Conservation (phyloP, 1,140 invertebrate genomes). For the Zaprionus capensis region DNA sequence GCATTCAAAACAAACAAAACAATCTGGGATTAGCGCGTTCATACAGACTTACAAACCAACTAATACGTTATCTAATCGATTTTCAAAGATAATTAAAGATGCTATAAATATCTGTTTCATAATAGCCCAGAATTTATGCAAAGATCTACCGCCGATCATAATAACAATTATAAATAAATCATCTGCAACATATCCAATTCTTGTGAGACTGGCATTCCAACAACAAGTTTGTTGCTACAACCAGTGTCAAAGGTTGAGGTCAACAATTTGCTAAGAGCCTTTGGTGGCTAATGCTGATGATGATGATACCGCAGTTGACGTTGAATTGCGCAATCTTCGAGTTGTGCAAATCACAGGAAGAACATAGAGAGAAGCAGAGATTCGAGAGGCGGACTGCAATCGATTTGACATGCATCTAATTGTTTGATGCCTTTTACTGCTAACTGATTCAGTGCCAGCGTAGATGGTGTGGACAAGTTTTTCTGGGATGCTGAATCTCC, state of each 20-base stretch:
- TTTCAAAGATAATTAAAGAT: no score
- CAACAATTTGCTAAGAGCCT: background rate
- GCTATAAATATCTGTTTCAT: no score
- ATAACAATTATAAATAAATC: background rate
- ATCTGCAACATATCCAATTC: background rate
- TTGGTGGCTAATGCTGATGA: background rate
- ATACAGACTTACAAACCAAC: no score
- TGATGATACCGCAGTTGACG: slow-evolving; percentile 19
- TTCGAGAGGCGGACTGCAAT: slow-evolving; percentile 34
- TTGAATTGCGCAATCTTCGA: slow-evolving; percentile 28
- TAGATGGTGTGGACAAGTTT: slow-evolving; percentile 66
- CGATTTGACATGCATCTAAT: slow-evolving; percentile 66
- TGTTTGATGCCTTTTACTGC: slow-evolving; percentile 76
- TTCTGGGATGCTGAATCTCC: slow-evolving; percentile 48
- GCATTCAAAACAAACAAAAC: no score
- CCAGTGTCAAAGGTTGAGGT: background rate
- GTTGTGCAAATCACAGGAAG: slow-evolving; percentile 55
- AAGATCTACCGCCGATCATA: background rate
- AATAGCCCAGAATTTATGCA: no score
- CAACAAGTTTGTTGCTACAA: background rate
- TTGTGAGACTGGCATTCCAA: background rate
- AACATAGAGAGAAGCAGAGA: slow-evolving; percentile 1
- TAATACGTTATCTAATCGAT: no score
- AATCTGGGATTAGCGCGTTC: no score
- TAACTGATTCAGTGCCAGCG: slow-evolving; percentile 58